These are phyloP conservation scores for Artibeus jamaicensis DNA, from an alignment of 2,797 vertebrate genomes.

Conservation along the genomic window DNA sequence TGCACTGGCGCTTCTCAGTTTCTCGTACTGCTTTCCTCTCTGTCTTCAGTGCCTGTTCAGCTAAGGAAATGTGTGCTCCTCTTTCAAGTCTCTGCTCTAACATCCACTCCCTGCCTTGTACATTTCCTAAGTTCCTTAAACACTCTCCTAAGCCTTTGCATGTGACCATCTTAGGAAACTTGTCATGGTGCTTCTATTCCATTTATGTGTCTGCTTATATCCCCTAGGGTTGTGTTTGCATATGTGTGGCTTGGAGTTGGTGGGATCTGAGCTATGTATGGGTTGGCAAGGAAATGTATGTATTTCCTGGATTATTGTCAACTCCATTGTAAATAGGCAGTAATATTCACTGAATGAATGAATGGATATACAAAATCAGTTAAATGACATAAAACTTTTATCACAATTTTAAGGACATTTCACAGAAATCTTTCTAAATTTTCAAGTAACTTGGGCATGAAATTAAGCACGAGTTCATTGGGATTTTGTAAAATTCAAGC, in stretches of 20 bases:
- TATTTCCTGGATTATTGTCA: background rate
- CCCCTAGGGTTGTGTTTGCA: background rate
- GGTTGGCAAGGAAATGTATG: background rate
- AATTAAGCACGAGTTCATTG: background rate
- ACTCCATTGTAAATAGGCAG: background rate
- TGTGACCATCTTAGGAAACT: background rate
- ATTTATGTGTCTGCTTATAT: background rate
- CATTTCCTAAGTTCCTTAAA: background rate
- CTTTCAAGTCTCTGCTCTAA: background rate
- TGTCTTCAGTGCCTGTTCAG: background rate
- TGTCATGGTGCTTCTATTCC: background rate
- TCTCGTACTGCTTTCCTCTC: background rate
- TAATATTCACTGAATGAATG: background rate
- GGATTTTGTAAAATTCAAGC: background rate
- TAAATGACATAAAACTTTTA: background rate
- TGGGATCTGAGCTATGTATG: background rate
- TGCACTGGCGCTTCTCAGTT: background rate
- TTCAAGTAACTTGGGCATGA: background rate
- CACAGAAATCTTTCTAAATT: background rate
- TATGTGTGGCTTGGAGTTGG: no score
- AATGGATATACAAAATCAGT: background rate
- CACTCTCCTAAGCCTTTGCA: background rate
- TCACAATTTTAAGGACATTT: background rate
- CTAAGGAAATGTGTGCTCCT: accelerated
- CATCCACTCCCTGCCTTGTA: background rate